A percentile compares a stretch with the other conserved stretches of the same genome.
Evolutionary conservation across 2,888 invertebrate species (phyloP).

Genomic region (Himalopsyche anomala): DNA sequence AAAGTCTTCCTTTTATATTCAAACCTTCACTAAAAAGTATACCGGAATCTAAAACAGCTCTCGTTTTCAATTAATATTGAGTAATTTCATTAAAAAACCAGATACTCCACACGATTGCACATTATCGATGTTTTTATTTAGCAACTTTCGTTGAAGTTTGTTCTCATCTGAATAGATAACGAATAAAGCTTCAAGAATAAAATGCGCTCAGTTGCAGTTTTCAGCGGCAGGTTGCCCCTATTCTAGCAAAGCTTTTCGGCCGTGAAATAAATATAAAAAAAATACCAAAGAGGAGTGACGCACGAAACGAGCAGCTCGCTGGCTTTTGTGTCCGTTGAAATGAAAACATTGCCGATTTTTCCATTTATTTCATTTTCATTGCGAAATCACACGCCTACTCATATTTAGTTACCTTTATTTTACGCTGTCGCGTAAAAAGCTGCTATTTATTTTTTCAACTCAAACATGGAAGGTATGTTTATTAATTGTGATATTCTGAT

Average conservation of each 20-base stretch:
- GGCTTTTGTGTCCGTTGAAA: conserved; percentile 1
- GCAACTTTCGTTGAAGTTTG: too few relatives aligned
- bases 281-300: not conserved
- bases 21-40: too few relatives aligned
- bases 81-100: too few relatives aligned
- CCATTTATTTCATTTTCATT: not conserved
- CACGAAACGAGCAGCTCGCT: too few relatives aligned
- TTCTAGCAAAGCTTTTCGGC: not conserved
- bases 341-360: not conserved
- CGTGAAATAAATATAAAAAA: not conserved
- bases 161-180: too few relatives aligned
- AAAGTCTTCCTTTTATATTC: too few relatives aligned
- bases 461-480: not conserved
- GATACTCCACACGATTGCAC: too few relatives aligned
- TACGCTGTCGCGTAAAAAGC: not conserved
- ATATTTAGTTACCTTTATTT: not conserved
- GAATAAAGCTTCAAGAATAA: too few relatives aligned
- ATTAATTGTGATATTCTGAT: not conserved
- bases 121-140: too few relatives aligned
- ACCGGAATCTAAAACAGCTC: too few relatives aligned
- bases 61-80: too few relatives aligned
- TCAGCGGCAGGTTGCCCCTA: not conserved
- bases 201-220: not conserved
- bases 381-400: not conserved
- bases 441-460: not conserved